Evolutionary conservation across 23 tunicate species (phyloP), one percentile per base, ranked within the genome.

Genomic region (Aplidium turbinatum): DNA sequence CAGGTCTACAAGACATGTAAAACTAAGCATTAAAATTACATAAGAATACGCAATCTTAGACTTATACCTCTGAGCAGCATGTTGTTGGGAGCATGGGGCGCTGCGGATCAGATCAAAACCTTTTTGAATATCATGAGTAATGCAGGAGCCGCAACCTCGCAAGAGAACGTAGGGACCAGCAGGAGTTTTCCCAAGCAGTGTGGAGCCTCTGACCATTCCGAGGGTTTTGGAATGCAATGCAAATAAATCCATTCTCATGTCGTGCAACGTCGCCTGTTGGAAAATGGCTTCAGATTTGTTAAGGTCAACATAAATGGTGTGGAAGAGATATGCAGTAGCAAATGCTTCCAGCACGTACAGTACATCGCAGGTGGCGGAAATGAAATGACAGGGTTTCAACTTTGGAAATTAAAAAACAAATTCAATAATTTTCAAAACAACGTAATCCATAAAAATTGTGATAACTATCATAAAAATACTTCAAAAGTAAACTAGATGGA

Each of bases 11-110:
- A 25, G 33, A 4, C 16, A 7, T n/a, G 3, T 5, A 63, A 18
- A 63, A 63, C 11, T 13, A 11, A 29, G 0, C 30, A 23, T 0
- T 19, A 63, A 19, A 28, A 63, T 29, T 32, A 0, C 0, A 63
- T 18, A 0, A 19, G 19, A 64, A 31, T 53, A 31, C n/a, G n/a
- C n/a, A n/a, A n/a, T n/a, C n/a, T n/a, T n/a, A n/a, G n/a, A n/a
- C n/a, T n/a, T n/a, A 29, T 7, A 88, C 96, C 96, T 88, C 60
- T 79, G 96, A 47, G 79, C 33, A 25, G 33, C 33, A 58, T 63
- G 29, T 27, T 70, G 57, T 31, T 76, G 64, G 20, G 82, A 54
- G 32, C 96, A 88, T 4, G 87, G 73, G 7, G 47, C 74, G 18
- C 70, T 34, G 18, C 31, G 33, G 11, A 76, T 16, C 19, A 75